A percentile compares a stretch with the other conserved stretches of the same genome.
These are phyloP conservation scores for Leucosticte australis DNA, from an alignment of 2,113 vertebrate species.

Conservation along the genomic window DNA sequence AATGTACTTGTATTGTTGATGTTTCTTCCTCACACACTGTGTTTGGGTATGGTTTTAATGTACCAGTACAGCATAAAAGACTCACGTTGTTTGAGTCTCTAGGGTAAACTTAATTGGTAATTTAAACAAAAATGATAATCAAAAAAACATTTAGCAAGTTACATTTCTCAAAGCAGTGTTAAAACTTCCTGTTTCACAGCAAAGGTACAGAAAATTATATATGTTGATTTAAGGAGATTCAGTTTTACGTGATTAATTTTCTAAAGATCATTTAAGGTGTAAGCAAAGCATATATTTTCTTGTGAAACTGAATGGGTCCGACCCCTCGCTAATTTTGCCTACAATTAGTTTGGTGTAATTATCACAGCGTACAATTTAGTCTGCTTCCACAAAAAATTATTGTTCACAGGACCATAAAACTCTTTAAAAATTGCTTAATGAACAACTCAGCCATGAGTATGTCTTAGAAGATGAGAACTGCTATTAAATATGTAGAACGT, in stretches of 20 bases:
- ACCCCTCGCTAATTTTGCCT: constrained; percentile 74
- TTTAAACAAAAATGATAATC: constrained; percentile 27
- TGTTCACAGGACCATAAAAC: constrained; percentile 72
- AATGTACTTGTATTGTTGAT: not conserved
- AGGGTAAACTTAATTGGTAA: constrained; percentile 33
- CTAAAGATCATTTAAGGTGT: constrained; percentile 63
- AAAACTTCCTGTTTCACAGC: constrained; percentile 6
- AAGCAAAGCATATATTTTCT: constrained; percentile 69
- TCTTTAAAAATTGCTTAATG: constrained; percentile 77
- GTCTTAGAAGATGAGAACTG: constrained; percentile 54
- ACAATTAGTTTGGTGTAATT: constrained; percentile 78
- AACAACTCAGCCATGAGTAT: constrained; percentile 68
- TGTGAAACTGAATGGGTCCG: constrained; percentile 54
- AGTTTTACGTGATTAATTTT: constrained; percentile 61
- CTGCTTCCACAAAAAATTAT: constrained; percentile 75
- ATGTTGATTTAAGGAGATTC: constrained; percentile 51
- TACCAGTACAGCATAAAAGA: not conserved
- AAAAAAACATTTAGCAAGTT: constrained; percentile 1
- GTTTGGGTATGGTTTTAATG: constrained; percentile 25
- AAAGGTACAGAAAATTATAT: constrained; percentile 13
- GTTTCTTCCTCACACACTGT: not conserved
- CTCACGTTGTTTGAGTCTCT: constrained; percentile 14
- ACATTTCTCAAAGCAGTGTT: constrained; percentile 21
- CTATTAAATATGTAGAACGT: constrained; percentile 44
- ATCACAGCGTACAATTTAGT: constrained; percentile 69